Evolutionary conservation across 2,113 vertebrate genomes (phyloP).

Genomic region (Scortum barcoo): DNA sequence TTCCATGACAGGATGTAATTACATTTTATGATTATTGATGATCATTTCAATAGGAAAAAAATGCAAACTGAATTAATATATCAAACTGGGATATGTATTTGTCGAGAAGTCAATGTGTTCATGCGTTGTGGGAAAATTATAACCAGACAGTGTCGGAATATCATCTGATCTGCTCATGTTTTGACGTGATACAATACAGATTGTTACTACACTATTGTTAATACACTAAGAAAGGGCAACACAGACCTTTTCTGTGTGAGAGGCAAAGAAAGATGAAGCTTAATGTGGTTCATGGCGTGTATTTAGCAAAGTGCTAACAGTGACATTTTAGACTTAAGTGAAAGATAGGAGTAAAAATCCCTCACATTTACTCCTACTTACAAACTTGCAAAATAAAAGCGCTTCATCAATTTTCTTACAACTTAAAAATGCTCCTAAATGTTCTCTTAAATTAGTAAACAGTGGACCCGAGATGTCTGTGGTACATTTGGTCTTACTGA

Average conservation of each 20-base stretch:
- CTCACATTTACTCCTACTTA: too few species aligned
- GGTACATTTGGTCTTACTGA: background rate
- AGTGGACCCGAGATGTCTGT: background rate
- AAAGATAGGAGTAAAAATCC: background rate
- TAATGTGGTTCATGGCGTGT: background rate
- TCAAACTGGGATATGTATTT: background rate
- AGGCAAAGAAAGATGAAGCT: background rate
- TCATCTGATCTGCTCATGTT: too few species aligned
- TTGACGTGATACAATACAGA: background rate
- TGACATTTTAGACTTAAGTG: background rate
- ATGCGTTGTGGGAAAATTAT: too few species aligned
- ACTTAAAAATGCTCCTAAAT: too few species aligned
- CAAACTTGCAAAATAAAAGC: too few species aligned
- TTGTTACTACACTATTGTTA: too few species aligned
- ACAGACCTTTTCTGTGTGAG: too few species aligned
- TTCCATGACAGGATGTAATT: background rate
- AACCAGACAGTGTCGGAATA: too few species aligned
- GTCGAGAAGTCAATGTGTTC: too few species aligned
- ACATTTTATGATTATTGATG: background rate
- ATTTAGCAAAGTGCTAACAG: background rate
- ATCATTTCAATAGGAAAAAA: background rate
- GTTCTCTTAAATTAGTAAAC: background rate
- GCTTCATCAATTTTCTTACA: background rate
- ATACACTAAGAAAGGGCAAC: background rate
- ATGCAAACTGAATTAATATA: background rate